Conservation (phyloP, 1,140 invertebrate species). For the Drosophila pruinosa region DNA sequence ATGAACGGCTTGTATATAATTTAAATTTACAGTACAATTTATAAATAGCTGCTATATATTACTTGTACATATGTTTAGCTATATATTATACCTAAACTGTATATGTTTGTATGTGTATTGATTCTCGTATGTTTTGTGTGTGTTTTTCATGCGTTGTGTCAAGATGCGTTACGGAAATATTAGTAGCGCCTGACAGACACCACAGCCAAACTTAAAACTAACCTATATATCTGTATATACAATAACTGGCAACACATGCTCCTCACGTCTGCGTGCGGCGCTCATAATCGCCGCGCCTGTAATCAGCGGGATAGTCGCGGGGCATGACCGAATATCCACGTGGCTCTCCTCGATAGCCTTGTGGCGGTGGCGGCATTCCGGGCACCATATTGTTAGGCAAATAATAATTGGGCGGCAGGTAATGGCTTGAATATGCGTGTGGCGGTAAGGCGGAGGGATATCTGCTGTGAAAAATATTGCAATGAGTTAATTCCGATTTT, state of each 20-base stretch:
- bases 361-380: constrained; percentile 48
- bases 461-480: constrained; percentile 37
- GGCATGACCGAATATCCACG: constrained; percentile 74
- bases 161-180: constrained; percentile 24
- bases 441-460: constrained; percentile 62
- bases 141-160: constrained; percentile 30
- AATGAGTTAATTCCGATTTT: not conserved
- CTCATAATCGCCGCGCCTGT: constrained; percentile 83
- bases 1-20: constrained; percentile 42
- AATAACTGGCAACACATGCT: constrained; percentile 20
- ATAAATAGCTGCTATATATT: constrained; percentile 68
- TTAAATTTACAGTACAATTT: constrained; percentile 56
- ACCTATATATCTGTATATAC: constrained; percentile 51
- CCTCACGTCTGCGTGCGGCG: constrained; percentile 72
- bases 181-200: constrained; percentile 26
- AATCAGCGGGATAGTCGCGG: constrained; percentile 85
- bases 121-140: constrained; percentile 14
- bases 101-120: constrained; percentile 8
- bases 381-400: constrained; percentile 66
- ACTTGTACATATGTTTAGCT: constrained; percentile 57
- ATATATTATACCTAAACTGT: constrained; percentile 34
- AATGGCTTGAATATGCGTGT: constrained; percentile 68
- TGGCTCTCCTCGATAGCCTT: constrained; percentile 62
- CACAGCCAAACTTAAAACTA: constrained; percentile 58
- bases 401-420: constrained; percentile 73